Percentiles rank a stretch among this genome's conserved stretches.
These are phyloP conservation scores for Hycleus phaleratus DNA, from an alignment of 1,140 invertebrate genomes.

Conservation along the genomic window DNA sequence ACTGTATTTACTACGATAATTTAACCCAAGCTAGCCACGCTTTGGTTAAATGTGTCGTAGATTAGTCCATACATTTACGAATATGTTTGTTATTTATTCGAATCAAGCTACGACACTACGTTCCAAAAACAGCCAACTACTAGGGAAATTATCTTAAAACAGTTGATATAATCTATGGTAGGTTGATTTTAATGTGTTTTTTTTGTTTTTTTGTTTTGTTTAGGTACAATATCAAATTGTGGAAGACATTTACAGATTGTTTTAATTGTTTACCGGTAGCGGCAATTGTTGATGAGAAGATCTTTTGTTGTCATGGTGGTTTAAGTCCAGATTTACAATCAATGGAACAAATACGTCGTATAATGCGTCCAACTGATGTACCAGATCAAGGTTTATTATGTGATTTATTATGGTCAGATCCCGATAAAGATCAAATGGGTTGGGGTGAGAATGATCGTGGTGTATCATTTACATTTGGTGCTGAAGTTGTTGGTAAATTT, in stretches of 20 bases:
- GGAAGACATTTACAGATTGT: constrained; percentile 84
- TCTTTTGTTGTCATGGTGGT: constrained; percentile 81
- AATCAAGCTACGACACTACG: no score
- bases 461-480: constrained; percentile 80
- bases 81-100: no score
- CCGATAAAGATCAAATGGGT: constrained; percentile 78
- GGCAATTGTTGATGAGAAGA: constrained; percentile 81
- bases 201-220: no score
- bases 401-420: constrained; percentile 87
- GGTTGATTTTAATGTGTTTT: no score
- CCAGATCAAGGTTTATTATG: constrained; percentile 74
- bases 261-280: constrained; percentile 86
- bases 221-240: constrained; percentile 69
- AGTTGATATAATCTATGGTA: no score
- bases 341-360: constrained; percentile 90
- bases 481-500: constrained; percentile 78
- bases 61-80: no score
- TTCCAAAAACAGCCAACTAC: no score
- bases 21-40: no score
- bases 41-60: no score
- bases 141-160: no score
- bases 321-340: constrained; percentile 79
- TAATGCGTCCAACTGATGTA: constrained; percentile 89
- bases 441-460: constrained; percentile 87
- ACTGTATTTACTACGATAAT: no score